Conservation (phyloP, 2,113 vertebrate genomes). For the Hypanus sabinus region DNA sequence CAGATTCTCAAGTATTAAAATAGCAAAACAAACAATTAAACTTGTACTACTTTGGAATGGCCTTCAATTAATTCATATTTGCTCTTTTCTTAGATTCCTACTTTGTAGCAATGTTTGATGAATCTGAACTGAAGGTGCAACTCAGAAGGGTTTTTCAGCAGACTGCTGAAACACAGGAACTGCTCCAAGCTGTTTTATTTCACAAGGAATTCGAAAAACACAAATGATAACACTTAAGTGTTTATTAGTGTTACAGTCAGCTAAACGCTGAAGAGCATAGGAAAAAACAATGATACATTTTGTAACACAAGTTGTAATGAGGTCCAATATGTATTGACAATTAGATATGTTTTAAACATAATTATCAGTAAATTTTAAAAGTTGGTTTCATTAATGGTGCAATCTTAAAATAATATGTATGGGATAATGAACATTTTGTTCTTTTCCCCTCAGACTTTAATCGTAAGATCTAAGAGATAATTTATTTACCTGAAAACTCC, state of each 20-base stretch:
- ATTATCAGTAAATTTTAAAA: not conserved
- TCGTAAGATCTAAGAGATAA: not conserved
- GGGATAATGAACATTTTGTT: not conserved
- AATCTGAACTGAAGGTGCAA: slow-evolving; percentile 46
- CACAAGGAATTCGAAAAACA: slow-evolving; percentile 43
- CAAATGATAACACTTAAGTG: slow-evolving; percentile 37
- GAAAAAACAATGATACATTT: not conserved
- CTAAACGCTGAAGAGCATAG: not conserved
- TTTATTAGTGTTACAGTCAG: not conserved
- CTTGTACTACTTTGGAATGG: not conserved
- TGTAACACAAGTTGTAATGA: not conserved
- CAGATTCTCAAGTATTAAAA: not conserved
- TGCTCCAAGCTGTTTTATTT: slow-evolving; percentile 48
- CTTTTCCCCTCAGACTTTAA: not conserved
- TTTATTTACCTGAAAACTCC: not conserved
- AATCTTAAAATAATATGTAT: not conserved
- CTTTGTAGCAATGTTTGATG: slow-evolving; percentile 48
- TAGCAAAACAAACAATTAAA: not conserved
- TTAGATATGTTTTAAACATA: not conserved
- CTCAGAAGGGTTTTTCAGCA: slow-evolving; percentile 51
- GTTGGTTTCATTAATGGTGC: not conserved
- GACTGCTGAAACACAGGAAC: slow-evolving; percentile 53
- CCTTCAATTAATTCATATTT: not conserved
- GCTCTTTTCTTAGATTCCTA: slow-evolving; percentile 49
- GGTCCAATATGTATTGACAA: not conserved